Base-by-base conservation (phyloP, 2,888 invertebrate genomes). In the Autographa gamma region DNA sequence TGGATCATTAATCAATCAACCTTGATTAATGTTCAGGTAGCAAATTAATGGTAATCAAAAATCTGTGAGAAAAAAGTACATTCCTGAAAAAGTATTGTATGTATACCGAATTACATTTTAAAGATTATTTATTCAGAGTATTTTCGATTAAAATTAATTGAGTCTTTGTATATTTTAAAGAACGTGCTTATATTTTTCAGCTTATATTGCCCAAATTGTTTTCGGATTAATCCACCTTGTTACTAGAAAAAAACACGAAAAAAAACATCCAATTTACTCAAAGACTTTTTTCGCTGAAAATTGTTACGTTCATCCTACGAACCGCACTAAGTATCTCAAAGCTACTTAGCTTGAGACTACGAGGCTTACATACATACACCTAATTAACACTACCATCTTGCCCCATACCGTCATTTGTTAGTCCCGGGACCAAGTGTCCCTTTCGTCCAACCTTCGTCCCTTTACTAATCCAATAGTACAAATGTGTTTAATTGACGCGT, bases 401-500 rank as follows among this genome's bases (percentile, higher is more conserved):
- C 54, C 63, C 72, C 19, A 11, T 38, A 77, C 54, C 69, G 71
- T 69, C 73, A 71, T 80, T 76, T 63, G 38, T 8, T 34, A 66
- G 77, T 52, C 66, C 31, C 31, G 66, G 54, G 38, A 31, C 56
- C 66, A 25, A 25, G 3, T 25, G 62, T 60, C 52, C 52, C 58
- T 56, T 69, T 59, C 25, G 61, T 41, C 71, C 81, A 25, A 25
- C 25, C 74, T 81, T 60, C 75, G 76, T 79, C 79, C 83, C 79
- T 80, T 74, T 64, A 71, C 67, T 64, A 77, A 73, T 81, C 73
- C 85, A 87, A 89, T 88, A 85, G 84, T 78, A 82, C 83, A 82
- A 87, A 87, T 83, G 86, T 73, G 84, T 83, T 86, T 86, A 87
- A 89, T 86, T 88, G 85, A 82, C 62, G 70, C 84, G 84, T 88